Evolutionary conservation across 2,113 vertebrate species (phyloP).

Genomic region (Serilophus lunatus): DNA sequence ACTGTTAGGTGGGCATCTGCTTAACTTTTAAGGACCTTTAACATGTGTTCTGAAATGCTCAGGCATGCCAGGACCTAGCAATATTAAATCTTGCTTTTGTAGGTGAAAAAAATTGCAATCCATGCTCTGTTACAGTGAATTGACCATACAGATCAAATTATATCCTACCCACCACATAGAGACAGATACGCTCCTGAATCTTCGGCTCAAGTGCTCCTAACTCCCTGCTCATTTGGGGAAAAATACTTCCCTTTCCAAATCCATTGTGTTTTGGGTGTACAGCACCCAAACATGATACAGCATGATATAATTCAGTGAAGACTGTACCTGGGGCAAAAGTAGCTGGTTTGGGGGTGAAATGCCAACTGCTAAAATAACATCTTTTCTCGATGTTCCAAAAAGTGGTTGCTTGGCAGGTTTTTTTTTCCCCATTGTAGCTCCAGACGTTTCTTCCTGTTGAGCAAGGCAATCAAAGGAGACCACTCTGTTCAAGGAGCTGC

Average conservation of each 20-base stretch:
- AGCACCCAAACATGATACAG: background rate
- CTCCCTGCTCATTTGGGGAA: background rate
- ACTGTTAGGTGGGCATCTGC: background rate
- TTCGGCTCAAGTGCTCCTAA: background rate
- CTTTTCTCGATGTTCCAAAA: background rate
- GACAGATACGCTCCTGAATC: background rate
- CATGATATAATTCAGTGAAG: background rate
- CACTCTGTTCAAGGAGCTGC: background rate
- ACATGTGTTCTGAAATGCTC: background rate
- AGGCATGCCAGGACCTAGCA: background rate
- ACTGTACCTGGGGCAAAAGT: background rate
- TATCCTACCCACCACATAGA: background rate
- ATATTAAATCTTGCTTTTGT: background rate
- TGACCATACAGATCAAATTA: background rate
- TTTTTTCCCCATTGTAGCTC: fast-evolving
- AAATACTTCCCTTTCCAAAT: background rate
- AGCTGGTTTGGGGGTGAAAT: background rate
- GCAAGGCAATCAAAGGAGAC: background rate
- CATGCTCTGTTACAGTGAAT: background rate
- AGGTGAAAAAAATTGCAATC: constrained; percentile 11
- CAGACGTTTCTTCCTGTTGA: background rate
- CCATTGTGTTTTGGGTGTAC: background rate
- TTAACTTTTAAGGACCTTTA: background rate
- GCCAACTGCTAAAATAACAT: background rate
- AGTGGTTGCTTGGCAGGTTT: background rate